Percentiles rank a stretch among this genome's conserved stretches.
Conservation (phyloP, 2,113 vertebrate species). For the Corythornis madagascariensis region DNA sequence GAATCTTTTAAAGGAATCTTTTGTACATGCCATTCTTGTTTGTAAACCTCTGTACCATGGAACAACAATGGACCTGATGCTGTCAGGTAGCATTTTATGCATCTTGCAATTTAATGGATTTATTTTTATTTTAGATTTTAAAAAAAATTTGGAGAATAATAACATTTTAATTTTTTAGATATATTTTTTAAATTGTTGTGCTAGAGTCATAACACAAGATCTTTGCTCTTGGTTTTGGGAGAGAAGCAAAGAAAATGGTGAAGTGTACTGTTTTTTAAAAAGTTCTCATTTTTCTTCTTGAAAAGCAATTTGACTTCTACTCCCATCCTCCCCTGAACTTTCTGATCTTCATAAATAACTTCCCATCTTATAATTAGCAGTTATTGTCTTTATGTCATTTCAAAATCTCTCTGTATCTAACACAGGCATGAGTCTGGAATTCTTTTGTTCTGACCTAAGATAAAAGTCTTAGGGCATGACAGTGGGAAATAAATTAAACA, state of each 20-base stretch:
- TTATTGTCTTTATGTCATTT: neutral
- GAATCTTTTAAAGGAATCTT: neutral
- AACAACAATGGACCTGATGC: neutral
- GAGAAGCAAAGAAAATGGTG: neutral
- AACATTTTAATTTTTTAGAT: neutral
- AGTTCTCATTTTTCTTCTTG: neutral
- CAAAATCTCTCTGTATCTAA: neutral
- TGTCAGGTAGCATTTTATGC: neutral
- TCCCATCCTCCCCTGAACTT: neutral
- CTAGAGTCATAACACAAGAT: neutral
- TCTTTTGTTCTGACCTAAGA: constrained; percentile 7
- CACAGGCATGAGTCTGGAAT: neutral
- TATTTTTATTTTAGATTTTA: neutral
- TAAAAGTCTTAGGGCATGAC: neutral
- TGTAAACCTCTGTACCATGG: neutral
- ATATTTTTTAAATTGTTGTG: too few relatives aligned
- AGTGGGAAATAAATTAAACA: neutral
- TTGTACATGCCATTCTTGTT: neutral
- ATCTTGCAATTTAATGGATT: neutral
- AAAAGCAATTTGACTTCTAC: neutral
- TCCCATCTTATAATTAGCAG: neutral
- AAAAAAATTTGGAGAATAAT: neutral
- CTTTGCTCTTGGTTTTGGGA: neutral
- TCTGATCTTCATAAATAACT: neutral
- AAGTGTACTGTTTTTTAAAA: neutral